Percentiles rank a stretch among this genome's conserved stretches.
Evolutionary conservation across 2,888 invertebrate genomes (phyloP).

Genomic region (Alentia gelatinosa): DNA sequence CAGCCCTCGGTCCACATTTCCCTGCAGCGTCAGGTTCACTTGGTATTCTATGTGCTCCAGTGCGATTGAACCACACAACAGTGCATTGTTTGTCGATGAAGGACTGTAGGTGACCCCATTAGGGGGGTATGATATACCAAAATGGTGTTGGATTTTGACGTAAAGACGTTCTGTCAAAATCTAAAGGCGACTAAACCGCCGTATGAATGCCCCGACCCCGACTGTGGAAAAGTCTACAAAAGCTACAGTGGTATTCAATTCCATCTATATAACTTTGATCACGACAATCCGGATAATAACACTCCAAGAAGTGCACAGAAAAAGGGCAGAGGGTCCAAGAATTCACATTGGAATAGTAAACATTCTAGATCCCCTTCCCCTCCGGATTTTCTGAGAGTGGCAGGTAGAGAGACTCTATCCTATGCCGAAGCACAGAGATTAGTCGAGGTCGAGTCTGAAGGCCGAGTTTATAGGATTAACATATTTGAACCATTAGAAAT

Average conservation of each 20-base stretch:
- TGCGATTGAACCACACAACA: background rate
- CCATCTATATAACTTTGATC: slow-evolving; percentile 92
- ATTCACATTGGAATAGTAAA: slow-evolving; percentile 68
- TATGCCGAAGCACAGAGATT: slow-evolving; percentile 92
- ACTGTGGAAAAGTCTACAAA: slow-evolving; percentile 92
- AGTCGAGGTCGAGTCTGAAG: slow-evolving; percentile 93
- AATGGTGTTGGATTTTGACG: slow-evolving; percentile 91
- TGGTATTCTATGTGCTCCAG: background rate
- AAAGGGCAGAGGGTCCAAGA: slow-evolving; percentile 72
- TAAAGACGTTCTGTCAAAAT: slow-evolving; percentile 91
- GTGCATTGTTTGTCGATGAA: slow-evolving; percentile 28
- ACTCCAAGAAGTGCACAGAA: background rate
- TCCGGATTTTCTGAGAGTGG: slow-evolving; percentile 77
- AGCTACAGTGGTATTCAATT: slow-evolving; percentile 92
- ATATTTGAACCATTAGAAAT: slow-evolving; percentile 82
- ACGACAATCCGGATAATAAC: slow-evolving; percentile 84
- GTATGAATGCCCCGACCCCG: slow-evolving; percentile 91
- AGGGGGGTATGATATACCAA: slow-evolving; percentile 56
- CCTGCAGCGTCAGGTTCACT: background rate
- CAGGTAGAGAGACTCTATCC: slow-evolving; percentile 86
- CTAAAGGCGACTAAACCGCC: slow-evolving; percentile 91
- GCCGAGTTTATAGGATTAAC: slow-evolving; percentile 86
- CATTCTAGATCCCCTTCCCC: slow-evolving; percentile 77
- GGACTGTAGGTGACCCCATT: slow-evolving; percentile 38
- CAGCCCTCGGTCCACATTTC: background rate